Evolutionary conservation across 1,140 invertebrate genomes (phyloP).

Genomic region (Leptinotarsa defecta): DNA sequence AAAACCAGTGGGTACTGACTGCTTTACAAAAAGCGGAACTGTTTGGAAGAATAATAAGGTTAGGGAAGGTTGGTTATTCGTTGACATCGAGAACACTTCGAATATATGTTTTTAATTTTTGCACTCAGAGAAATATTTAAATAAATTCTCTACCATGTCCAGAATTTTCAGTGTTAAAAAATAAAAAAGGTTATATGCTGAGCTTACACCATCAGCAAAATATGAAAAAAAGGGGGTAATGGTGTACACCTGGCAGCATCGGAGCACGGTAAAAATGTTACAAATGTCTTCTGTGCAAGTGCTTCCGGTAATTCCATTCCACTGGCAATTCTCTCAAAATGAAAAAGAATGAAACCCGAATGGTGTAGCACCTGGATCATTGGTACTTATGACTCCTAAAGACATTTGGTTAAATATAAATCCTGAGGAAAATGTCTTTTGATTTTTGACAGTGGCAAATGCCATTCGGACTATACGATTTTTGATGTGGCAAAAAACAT

Average conservation of each 20-base stretch:
- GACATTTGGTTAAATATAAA: constrained; percentile 42
- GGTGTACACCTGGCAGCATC: constrained; percentile 44
- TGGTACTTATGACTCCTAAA: constrained; percentile 49
- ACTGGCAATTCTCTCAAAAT: constrained; percentile 55
- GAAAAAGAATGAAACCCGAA: constrained; percentile 45
- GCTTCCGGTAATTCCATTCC: constrained; percentile 49
- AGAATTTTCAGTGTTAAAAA: constrained; percentile 54
- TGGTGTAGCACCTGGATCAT: constrained; percentile 37
- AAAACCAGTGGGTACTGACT: not conserved
- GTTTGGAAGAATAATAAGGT: not conserved
- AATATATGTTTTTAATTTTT: constrained; percentile 11
- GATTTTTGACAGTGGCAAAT: constrained; percentile 54
- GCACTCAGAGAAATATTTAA: not conserved
- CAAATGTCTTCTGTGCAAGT: constrained; percentile 51
- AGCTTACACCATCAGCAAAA: constrained; percentile 51
- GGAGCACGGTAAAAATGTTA: constrained; percentile 53
- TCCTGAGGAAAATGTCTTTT: constrained; percentile 45
- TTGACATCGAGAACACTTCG: not conserved
- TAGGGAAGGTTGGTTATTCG: not conserved
- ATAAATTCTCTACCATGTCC: not conserved
- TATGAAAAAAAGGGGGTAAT: constrained; percentile 42
- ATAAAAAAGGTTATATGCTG: constrained; percentile 39
- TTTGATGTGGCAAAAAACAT: constrained; percentile 33
- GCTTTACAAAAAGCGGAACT: not conserved
- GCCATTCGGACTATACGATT: constrained; percentile 48